Base-by-base conservation (phyloP, 2,888 invertebrate genomes). In the Idaea aversata region DNA sequence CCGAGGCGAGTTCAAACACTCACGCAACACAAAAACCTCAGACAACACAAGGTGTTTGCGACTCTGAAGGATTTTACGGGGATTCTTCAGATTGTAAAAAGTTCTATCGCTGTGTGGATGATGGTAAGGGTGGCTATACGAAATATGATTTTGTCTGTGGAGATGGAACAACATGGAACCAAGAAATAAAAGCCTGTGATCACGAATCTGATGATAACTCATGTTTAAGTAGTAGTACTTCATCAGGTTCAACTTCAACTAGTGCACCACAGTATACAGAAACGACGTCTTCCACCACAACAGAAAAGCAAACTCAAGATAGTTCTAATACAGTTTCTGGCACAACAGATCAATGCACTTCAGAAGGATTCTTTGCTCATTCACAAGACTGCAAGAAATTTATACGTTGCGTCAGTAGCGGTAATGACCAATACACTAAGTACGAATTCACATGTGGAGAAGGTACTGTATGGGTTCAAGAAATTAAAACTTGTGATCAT, bases 21-120 rank as follows among this genome's bases (percentile, higher is more conserved):
- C 34, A 59, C 16, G 59, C 59, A 7, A 25, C 59, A 15, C 59
- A 59, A 34, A 25, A 16, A 59, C 59, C 59, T 13, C 34, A 16
- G 10, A 58, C 65, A 60, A 63, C 61, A 35, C 67, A 66, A 65
- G 34, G 13, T 15, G 38, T 58, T 7, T 73, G 73, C 59, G 64
- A 62, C 5, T 57, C 61, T 10, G 68, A 47, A 65, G 73, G 73
- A 36, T 96, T 95, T 77, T 93, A 94, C 77, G 93, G 94, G 77
- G 84, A 84, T 72, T 66, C 67, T 68, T 77, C 86, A 47, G 90
- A 95, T 76, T 96, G 96, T 73, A 93, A 88, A 65, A 95, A 94
- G 80, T 96, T 96, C 83, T 95, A 95, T 74, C 89, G 95, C 71
- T 96, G 96, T 77, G 94, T 95, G 0, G 84, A 87, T 67, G 86